Evolutionary conservation across 1,140 invertebrate genomes (phyloP).

Genomic region (Drosophila nebulosa): DNA sequence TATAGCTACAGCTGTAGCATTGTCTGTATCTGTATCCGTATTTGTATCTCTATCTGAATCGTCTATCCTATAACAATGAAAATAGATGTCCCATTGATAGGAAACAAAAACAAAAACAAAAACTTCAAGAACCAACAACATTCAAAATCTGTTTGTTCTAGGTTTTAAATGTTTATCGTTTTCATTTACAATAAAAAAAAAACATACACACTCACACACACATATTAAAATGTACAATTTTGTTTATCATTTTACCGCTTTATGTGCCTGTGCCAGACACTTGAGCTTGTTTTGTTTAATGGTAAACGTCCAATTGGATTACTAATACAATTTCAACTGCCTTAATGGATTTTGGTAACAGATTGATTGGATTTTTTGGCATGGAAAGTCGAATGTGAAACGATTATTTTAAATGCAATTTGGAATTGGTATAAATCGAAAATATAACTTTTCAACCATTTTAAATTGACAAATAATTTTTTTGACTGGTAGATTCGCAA

Average conservation of each 20-base stretch:
- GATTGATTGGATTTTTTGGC: background rate
- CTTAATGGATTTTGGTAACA: background rate
- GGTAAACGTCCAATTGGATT: conserved; percentile 12
- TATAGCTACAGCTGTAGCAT: background rate
- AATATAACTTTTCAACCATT: background rate
- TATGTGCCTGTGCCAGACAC: conserved; percentile 42
- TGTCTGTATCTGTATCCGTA: background rate
- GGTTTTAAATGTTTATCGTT: conserved; percentile 73
- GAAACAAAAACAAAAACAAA: conserved; percentile 16
- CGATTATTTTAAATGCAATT: background rate
- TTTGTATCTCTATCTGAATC: conserved; percentile 48
- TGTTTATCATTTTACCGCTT: conserved; percentile 75
- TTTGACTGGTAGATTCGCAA: too few relatives aligned
- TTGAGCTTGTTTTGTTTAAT: conserved; percentile 33
- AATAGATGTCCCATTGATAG: conserved; percentile 69
- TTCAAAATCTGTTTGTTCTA: conserved; percentile 5
- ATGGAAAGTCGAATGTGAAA: background rate
- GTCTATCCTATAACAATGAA: conserved; percentile 65
- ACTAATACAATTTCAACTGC: background rate
- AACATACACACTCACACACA: background rate
- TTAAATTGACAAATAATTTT: too few relatives aligned
- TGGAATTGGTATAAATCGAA: background rate
- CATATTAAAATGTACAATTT: conserved; percentile 70
- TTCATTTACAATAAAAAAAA: conserved; percentile 74
- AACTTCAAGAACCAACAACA: conserved; percentile 11